phyloP scores from a whole-genome alignment of 2,888 invertebrate genomes.

The Osedax fenrisi region DNA sequence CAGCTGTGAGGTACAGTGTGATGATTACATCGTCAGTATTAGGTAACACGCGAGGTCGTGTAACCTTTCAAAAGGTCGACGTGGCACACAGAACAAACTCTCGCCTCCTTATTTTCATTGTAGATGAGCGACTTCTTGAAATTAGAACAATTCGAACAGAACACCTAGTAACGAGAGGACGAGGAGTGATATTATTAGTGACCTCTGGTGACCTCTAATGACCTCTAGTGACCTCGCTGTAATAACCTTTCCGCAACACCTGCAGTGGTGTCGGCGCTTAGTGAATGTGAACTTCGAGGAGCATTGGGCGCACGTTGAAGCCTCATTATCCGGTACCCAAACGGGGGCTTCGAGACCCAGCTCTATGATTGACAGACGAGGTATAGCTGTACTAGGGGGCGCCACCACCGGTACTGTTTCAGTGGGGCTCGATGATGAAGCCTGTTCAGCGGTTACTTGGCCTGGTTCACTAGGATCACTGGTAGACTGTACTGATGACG shows the following conservation, averaged over 20 bases:
- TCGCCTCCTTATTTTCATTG: constrained; percentile 63
- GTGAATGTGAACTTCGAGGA: constrained; percentile 68
- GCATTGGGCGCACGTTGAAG: constrained; percentile 71
- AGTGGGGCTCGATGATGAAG: neutral
- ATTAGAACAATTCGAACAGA: constrained; percentile 68
- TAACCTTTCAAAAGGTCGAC: constrained; percentile 41
- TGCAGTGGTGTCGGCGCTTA: constrained; percentile 68
- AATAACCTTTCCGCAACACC: constrained; percentile 68
- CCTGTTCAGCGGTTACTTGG: neutral
- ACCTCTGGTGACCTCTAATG: neutral
- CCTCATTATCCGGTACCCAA: constrained; percentile 75
- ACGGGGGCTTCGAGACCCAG: constrained; percentile 67
- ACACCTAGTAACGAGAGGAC: constrained; percentile 53
- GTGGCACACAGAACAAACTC: constrained; percentile 65
- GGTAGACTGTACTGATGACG: neutral
- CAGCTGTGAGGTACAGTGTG: too few relatives aligned
- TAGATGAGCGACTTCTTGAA: constrained; percentile 63
- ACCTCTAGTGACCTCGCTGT: neutral
- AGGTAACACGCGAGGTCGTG: too few relatives aligned
- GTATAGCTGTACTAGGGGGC: constrained; percentile 31
- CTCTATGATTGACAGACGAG: constrained; percentile 34
- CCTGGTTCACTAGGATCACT: neutral
- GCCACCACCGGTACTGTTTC: constrained; percentile 20
- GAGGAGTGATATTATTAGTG: neutral
- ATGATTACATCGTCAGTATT: too few relatives aligned